Evolutionary conservation across 2,797 vertebrate species (phyloP), one percentile per base, ranked within the genome.

Genomic region (Uromys caudimaculatus): DNA sequence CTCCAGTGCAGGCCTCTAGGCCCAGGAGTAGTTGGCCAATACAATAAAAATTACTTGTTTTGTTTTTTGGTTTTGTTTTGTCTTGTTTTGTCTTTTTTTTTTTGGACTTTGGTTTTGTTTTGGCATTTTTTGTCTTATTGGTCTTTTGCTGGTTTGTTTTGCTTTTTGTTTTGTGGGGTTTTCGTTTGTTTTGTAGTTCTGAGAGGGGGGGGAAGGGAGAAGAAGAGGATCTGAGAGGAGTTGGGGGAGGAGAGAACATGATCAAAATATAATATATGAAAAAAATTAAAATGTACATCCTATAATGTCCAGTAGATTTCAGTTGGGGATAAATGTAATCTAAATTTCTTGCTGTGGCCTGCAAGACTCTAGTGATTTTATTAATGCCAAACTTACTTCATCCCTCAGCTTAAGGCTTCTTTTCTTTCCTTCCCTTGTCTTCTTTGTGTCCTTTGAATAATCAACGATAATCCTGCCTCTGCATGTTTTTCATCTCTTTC

Each of bases 251-350:
- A 27, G 19, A 50, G 50, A 64, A 47, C 41, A 47, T 47, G 9
- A 67, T 67, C 29, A 85, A 62, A 83, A 44, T 47, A 62, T 62
- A 84, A 44, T 83, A 8, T 44, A 27, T 62, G n/a, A 83, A 60
- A 60, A 35, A 56, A 21, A 3, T 24, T 7, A 6, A 75, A 85
- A 47, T 67, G 9, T 17, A 38, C 83, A 0, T 84, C 88, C 85
- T 67, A 82, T 94, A 92, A 47, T 56, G 47, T 95, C 44, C 47
- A 71, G 6, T 93, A 21, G 56, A 62, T 93, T 96, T 96, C 58
- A 64, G 0, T 47, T 75, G 67, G 8, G 11, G 79, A 69, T 87
- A 92, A 91, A 94, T 96, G 29, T 54, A 82, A 90, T 69, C 24
- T 79, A 71, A 90, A 60, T 78, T 84, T n/a, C 32, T 93, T 96